Base-by-base conservation (phyloP, 2,113 vertebrate genomes). In the Tretioscincus oriximinensis region DNA sequence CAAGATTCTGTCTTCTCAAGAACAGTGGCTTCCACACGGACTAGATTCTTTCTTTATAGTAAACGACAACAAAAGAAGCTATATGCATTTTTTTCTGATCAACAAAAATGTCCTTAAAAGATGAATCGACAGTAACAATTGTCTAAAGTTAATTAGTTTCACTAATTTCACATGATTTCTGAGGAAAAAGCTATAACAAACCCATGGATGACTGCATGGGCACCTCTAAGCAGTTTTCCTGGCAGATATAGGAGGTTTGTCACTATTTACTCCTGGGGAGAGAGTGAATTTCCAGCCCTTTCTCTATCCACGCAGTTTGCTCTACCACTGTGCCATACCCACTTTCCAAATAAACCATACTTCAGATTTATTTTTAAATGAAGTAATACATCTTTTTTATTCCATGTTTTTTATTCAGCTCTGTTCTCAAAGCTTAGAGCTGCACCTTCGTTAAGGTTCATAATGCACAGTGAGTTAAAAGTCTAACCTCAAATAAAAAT, bases 1-100 rank as follows among this genome's bases (percentile, higher is more conserved):
- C 96, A 96, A 0, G 97, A 97, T 58, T 97, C 95, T 0, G 97
- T 97, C 92, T 97, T 97, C 71, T 98, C 97, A 0, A 98, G 86
- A 84, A 98, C 94, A 0, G 97, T 98, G 7, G 97, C 97, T 86
- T 97, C 96, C 28, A 97, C 97, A 1, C 94, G 92, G 2, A 97
- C 97, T 0, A 98, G 92, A 5, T 97, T 95, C 29, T 92, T 92
- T 80, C 96, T 97, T 21, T 7, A 81, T 85, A 69, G 29, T 41
- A 58, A 69, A 63, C 0, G 2, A 49, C 22, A 14, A 41, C 69
- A 26, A 35, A 2, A 14, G 18, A 1, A 58, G 5, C 7, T 9
- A 14, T 21, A 73, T 4, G 1, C 47, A 0, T 24, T 58, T 70
- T 26, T 11, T 74, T 31, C 0, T 80, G 11, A 14, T 0, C 0